These are phyloP conservation scores for Arothron firmamentum DNA, from an alignment of 2,113 vertebrate genomes.

Conservation along the genomic window DNA sequence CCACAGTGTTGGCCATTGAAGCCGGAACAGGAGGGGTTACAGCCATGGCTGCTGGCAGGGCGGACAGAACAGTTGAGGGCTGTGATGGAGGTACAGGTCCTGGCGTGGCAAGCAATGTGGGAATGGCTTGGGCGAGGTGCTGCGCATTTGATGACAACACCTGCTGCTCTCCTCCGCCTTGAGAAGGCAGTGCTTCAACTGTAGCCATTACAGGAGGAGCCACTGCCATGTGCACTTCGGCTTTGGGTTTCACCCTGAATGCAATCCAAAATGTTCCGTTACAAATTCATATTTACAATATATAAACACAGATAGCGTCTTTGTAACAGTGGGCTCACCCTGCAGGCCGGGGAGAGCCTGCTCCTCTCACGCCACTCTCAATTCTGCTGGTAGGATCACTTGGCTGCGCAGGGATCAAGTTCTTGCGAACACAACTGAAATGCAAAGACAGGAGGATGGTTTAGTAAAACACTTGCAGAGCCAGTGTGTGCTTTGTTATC, in stretches of 20 bases:
- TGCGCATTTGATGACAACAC: slow-evolving; percentile 76
- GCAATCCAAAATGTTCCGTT: slow-evolving; percentile 2
- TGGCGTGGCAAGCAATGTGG: slow-evolving; percentile 80
- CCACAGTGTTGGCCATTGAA: slow-evolving; percentile 80
- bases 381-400: slow-evolving; percentile 82
- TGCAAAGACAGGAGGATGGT: background rate
- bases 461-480: too few species aligned
- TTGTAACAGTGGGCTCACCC: slow-evolving; percentile 75
- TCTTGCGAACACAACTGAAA: slow-evolving; percentile 91
- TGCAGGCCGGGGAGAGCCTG: slow-evolving; percentile 89
- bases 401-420: slow-evolving; percentile 87
- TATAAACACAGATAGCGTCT: background rate
- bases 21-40: slow-evolving; percentile 77
- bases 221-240: slow-evolving; percentile 89
- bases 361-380: slow-evolving; percentile 82
- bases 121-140: slow-evolving; percentile 87
- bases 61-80: slow-evolving; percentile 79
- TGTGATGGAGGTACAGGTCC: slow-evolving; percentile 86
- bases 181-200: slow-evolving; percentile 84
- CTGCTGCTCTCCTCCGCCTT: slow-evolving; percentile 82
- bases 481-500: too few species aligned
- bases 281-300: background rate
- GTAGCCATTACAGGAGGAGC: slow-evolving; percentile 86
- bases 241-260: slow-evolving; percentile 87
- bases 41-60: slow-evolving; percentile 80